These are phyloP conservation scores for Sorex maritimensis DNA, from an alignment of 2,797 vertebrate species.

Conservation along the genomic window DNA sequence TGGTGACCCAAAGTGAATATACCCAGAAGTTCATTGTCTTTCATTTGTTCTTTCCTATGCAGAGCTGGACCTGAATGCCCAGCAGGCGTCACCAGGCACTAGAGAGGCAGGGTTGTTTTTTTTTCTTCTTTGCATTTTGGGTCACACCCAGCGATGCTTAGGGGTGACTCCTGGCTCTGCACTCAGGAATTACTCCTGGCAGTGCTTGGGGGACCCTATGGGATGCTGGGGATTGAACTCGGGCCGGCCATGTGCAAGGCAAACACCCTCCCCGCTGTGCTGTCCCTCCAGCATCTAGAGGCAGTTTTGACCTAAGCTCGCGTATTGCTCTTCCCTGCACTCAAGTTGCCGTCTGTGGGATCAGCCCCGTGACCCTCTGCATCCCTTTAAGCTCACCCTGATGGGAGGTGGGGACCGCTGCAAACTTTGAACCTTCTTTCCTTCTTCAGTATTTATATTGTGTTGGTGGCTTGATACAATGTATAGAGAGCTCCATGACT, in stretches of 20 bases:
- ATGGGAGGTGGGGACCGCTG: not conserved
- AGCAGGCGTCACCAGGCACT: too few species aligned
- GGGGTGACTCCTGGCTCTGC: too few species aligned
- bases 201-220: too few species aligned
- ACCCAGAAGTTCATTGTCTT: conserved; percentile 21
- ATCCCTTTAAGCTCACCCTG: not conserved
- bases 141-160: too few species aligned
- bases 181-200: too few species aligned
- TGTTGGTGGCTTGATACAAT: too few species aligned
- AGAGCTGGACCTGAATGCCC: not conserved
- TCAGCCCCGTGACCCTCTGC: rapidly evolving
- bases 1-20: conserved; percentile 12
- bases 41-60: not conserved
- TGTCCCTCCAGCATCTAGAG: not conserved
- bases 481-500: too few species aligned
- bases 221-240: too few species aligned
- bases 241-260: too few species aligned
- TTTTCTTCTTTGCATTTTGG: too few species aligned
- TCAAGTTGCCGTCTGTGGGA: not conserved
- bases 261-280: too few species aligned
- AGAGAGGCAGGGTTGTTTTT: too few species aligned
- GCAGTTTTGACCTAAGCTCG: not conserved
- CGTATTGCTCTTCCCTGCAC: not conserved
- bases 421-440: not conserved
- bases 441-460: conserved; percentile 3